These are phyloP conservation scores for Rhagologus leucostigma DNA, from an alignment of 2,113 vertebrate genomes.

Conservation along the genomic window DNA sequence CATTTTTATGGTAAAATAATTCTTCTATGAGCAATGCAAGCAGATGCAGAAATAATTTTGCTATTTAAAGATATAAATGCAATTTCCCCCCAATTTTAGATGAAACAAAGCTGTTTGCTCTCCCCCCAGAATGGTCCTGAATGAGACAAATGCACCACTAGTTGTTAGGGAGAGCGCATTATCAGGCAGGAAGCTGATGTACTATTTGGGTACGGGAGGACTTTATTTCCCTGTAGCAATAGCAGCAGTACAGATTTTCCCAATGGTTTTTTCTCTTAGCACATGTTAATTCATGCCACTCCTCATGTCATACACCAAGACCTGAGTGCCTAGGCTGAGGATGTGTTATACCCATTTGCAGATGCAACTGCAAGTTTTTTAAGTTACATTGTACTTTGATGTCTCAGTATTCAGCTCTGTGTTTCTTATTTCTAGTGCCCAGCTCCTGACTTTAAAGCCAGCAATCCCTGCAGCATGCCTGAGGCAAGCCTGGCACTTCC, in stretches of 20 bases:
- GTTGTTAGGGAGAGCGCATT: background rate
- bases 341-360: background rate
- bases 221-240: background rate
- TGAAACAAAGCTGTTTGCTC: background rate
- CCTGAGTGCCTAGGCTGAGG: background rate
- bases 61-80: background rate
- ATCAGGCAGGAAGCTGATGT: background rate
- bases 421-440: background rate
- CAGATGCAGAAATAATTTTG: background rate
- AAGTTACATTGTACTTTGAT: background rate
- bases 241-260: background rate
- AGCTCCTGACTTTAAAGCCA: background rate
- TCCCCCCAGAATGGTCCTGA: background rate
- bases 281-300: background rate
- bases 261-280: background rate
- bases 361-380: background rate
- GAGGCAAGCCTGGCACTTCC: background rate
- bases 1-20: background rate
- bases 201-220: background rate
- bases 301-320: background rate
- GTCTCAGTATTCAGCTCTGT: background rate
- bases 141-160: background rate
- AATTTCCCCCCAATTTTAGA: background rate
- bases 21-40: background rate
- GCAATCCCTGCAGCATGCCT: background rate